phyloP scores from a whole-genome alignment of 2,113 vertebrate genomes.

The Empidonax alnorum region DNA sequence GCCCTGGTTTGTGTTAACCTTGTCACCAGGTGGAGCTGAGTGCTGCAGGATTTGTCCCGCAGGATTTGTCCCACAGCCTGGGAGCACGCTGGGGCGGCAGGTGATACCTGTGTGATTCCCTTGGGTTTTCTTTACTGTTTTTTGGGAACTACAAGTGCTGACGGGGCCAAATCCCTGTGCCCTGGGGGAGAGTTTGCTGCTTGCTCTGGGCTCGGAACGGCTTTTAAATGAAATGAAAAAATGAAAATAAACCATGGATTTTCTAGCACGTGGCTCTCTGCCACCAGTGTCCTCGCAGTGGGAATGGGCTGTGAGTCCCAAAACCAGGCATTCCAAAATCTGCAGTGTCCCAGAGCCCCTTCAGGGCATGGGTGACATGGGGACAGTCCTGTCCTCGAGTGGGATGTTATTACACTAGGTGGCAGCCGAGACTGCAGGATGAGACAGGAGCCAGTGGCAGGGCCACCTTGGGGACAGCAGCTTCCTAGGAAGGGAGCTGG shows the following conservation, averaged over 20 bases:
- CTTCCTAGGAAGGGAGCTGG: neutral
- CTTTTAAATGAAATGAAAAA: neutral
- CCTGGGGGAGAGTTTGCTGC: neutral
- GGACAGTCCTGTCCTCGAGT: neutral
- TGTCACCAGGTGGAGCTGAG: fast-evolving
- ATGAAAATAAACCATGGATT: constrained; percentile 22
- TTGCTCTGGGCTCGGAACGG: fast-evolving
- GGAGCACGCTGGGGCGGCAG: fast-evolving
- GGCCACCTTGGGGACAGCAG: neutral
- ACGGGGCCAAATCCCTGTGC: neutral
- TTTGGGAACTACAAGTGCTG: constrained; percentile 8
- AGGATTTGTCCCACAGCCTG: neutral
- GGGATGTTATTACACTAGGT: neutral
- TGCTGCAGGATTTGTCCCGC: neutral
- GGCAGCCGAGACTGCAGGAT: constrained; percentile 21
- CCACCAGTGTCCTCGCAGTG: fast-evolving
- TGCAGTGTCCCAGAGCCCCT: neutral
- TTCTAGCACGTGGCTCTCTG: neutral
- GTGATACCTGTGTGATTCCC: neutral
- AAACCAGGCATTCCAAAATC: neutral
- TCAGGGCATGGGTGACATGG: fast-evolving
- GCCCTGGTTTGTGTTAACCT: neutral
- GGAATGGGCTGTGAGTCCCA: neutral
- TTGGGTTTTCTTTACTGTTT: neutral
- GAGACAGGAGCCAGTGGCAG: fast-evolving